Percentiles rank a stretch among this genome's conserved stretches.
Conservation (phyloP, 2,113 vertebrate species). For the Seriola quinqueradiata region DNA sequence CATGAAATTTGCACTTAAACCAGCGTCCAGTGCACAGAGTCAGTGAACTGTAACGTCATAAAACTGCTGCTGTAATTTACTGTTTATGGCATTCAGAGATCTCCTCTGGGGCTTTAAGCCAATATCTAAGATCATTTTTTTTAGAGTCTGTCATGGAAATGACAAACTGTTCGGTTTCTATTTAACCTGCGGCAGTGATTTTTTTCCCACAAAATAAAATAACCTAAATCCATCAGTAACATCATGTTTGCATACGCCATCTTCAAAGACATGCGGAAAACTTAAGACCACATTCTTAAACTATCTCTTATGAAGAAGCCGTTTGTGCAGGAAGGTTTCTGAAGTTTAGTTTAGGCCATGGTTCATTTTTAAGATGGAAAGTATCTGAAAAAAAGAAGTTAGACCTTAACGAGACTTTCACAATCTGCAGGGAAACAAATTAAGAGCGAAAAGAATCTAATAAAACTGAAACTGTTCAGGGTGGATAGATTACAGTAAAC, state of each 20-base stretch:
- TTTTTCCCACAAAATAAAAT: not conserved
- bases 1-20: not conserved
- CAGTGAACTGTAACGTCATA: too few relatives aligned
- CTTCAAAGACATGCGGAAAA: too few relatives aligned
- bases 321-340: not conserved
- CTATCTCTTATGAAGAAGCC: not conserved
- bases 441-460: not conserved
- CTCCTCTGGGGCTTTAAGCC: not conserved
- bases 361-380: not conserved
- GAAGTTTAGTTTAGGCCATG: not conserved
- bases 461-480: too few relatives aligned
- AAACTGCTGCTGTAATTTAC: not conserved
- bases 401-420: not conserved
- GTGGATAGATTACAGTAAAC: too few relatives aligned
- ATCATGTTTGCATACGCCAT: not conserved
- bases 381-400: not conserved
- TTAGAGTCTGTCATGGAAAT: slow-evolving; percentile 21
- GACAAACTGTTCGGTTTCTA: not conserved
- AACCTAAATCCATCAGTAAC: not conserved
- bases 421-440: not conserved
- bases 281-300: too few relatives aligned
- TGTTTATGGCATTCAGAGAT: not conserved
- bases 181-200: not conserved
- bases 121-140: slow-evolving; percentile 1
- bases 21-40: too few relatives aligned